Evolutionary conservation across 1,140 invertebrate species (phyloP), one percentile per base, ranked within the genome.

Genomic region (Drosophila lowei): DNA sequence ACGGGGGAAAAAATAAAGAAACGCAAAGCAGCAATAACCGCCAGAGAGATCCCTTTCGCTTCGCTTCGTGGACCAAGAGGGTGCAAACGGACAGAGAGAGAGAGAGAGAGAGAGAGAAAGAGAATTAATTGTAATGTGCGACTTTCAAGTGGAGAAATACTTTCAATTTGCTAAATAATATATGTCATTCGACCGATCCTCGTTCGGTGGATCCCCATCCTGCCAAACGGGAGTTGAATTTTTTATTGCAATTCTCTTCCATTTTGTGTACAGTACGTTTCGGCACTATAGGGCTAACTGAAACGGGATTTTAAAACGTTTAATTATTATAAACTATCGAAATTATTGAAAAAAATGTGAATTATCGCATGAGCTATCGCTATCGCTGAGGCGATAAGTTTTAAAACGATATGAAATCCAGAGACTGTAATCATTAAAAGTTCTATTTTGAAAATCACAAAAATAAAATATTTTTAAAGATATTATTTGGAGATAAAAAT

Each of bases 91-190:
- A 48, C 34, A 34, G 44, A 44, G 50, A 50, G 52, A n/a, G 61
- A 18, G 6, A 13, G 15, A 21, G 25, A 48, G 52, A 47, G 58
- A 28, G 30, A 53, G 44, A 49, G 67, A 49, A 46, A 42, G 55
- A 46, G 59, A 52, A 38, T 67, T 81, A 86, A 86, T 86, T 86
- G 81, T 81, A 88, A 88, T 83, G 81, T 86, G 74, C 81, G 83
- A 81, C 81, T 61, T 59, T 73, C 83, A 53, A 65, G 59, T 56
- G 78, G 53, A 57, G 48, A 76, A 80, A 81, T 53, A 65, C 77
- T 88, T 81, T 80, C 74, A 81, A 86, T 86, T 81, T 75, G 83
- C 81, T 75, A 81, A 88, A 81, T 81, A 77, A 88, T 86, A 88
- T 86, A 86, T 86, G 81, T 86, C 81, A 86, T 88, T 79, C 78